Evolutionary conservation across 2,113 vertebrate genomes (phyloP).

Genomic region (Mesocricetus auratus): DNA sequence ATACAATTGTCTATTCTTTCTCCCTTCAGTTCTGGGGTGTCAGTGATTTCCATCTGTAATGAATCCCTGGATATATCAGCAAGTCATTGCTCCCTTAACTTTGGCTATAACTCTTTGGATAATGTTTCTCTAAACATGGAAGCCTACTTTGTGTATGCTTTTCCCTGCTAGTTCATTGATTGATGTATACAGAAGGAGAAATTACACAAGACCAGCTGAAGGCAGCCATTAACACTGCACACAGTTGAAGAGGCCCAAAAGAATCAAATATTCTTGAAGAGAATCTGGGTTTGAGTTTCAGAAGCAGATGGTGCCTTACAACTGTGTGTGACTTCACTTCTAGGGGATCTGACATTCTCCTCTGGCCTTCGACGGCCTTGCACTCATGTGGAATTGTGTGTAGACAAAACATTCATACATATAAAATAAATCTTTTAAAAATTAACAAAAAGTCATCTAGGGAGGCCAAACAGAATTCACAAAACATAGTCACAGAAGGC

Average conservation of each 20-base stretch:
- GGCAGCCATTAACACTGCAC: not conserved
- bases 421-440: not conserved
- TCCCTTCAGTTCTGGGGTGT: not conserved
- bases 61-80: not conserved
- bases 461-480: not conserved
- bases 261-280: not conserved
- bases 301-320: not conserved
- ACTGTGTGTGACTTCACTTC: not conserved
- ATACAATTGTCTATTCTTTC: not conserved
- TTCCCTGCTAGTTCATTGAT: not conserved
- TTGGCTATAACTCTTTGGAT: not conserved
- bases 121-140: not conserved
- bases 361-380: not conserved
- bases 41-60: not conserved
- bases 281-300: not conserved
- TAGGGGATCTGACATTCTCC: not conserved
- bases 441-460: not conserved
- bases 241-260: not conserved
- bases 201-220: not conserved
- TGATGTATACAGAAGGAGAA: not conserved
- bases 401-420: not conserved
- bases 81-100: not conserved
- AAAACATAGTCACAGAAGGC: not conserved
- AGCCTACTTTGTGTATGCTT: not conserved
- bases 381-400: not conserved